These are phyloP conservation scores for Lomographa bimaculata DNA, from an alignment of 2,888 invertebrate genomes.

Conservation along the genomic window DNA sequence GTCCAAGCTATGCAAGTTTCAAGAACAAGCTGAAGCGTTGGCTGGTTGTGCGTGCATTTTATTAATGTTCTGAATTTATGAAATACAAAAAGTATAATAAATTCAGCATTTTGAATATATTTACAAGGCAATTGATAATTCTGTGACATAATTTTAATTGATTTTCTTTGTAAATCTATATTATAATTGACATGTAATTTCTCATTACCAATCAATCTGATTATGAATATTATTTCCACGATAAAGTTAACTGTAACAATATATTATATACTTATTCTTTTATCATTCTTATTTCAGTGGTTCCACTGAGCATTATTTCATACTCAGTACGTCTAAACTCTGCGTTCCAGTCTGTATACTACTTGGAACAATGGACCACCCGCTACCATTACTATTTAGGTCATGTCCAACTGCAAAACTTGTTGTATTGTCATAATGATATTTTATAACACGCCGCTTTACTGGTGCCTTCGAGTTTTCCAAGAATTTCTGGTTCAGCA, in stretches of 20 bases:
- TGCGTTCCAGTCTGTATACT: constrained; percentile 1
- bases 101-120: no score
- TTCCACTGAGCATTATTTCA: constrained; percentile 4
- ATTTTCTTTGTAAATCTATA: no score
- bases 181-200: no score
- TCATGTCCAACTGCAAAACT: constrained; percentile 32
- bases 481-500: constrained; percentile 3
- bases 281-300: not conserved
- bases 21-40: no score
- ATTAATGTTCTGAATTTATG: no score
- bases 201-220: no score
- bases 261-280: not conserved
- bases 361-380: constrained; percentile 21
- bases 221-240: no score
- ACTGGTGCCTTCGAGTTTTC: constrained; percentile 1
- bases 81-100: no score
- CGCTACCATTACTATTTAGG: constrained; percentile 27
- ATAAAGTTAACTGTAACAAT: not conserved
- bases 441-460: constrained; percentile 15
- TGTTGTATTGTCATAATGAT: constrained; percentile 17
- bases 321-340: not conserved
- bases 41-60: no score
- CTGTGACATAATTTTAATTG: no score
- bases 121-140: no score
- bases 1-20: no score